Base-by-base conservation (phyloP, 2,888 invertebrate genomes). In the Orthosia cruda region DNA sequence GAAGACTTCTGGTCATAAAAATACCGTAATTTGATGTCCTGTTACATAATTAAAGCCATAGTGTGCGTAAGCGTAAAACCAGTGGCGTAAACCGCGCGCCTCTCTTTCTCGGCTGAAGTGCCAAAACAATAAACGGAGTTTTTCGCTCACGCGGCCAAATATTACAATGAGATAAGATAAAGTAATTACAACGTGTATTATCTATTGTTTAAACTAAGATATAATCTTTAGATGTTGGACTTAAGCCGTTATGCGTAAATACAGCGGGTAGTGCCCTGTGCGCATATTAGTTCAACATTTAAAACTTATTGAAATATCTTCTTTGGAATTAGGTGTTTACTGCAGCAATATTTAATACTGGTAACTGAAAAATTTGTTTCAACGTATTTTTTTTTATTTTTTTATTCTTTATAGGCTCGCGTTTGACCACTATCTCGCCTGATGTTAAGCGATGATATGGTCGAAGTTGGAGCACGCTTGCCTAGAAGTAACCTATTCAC, bases 151-250 rank as follows among this genome's bases (percentile, higher is more conserved):
- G 66, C 81, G 81, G 77, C 72, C 74, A 80, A 83, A 80, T 87
- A 86, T 78, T 77, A 85, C 81, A 58, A 47, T 81, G 23, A 84
- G 92, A 91, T 91, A 91, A 91, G 91, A 90, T 91, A 88, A 90
- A 83, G 78, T 89, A 89, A 86, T 87, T 87, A 87, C 81, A 85
- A 83, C 86, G 81, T 83, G 85, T 85, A 83, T 91, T 90, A 90
- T 89, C 91, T 87, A 72, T 77, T 90, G 92, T 90, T 88, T 89
- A 88, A 87, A 88, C 87, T 81, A 67, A 80, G 89, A 88, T 88
- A 82, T 84, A 84, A 88, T 86, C 82, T 87, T 84, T 83, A 84
- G 80, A 83, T 85, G 71, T 71, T 84, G 72, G 74, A 71, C 74
- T 80, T 80, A 76, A 80, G 76, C 78, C 73, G 72, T 74, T 76